Percentiles rank a stretch among this genome's conserved stretches.
phyloP scores from a whole-genome alignment of 2,113 vertebrate species.

The Strix aluco region DNA sequence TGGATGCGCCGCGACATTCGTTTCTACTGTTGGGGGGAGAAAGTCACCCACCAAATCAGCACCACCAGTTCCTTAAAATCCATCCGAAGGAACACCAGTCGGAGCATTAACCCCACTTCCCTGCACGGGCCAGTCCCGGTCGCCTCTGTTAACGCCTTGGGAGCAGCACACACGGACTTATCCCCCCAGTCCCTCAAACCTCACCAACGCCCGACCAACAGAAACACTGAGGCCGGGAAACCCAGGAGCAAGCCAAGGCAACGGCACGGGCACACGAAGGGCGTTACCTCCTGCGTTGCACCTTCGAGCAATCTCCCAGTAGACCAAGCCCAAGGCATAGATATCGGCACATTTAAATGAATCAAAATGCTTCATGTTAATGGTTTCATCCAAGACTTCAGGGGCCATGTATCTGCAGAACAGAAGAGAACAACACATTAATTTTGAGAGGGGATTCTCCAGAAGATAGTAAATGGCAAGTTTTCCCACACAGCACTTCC shows the following conservation, averaged over 20 bases:
- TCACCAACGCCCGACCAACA: accelerated
- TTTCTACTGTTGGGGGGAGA: background rate
- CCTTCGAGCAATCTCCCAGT: slow-evolving; percentile 96
- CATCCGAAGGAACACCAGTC: background rate
- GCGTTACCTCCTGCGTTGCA: slow-evolving; percentile 90
- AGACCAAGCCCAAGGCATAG: slow-evolving; percentile 94
- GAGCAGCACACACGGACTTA: accelerated
- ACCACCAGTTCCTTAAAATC: background rate
- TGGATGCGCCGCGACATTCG: background rate
- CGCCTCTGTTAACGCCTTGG: background rate
- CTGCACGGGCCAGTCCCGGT: too few species aligned
- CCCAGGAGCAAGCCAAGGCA: accelerated
- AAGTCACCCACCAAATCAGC: background rate
- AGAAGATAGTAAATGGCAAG: accelerated
- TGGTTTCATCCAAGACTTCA: slow-evolving; percentile 96
- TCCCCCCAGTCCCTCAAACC: background rate
- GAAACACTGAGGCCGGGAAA: background rate
- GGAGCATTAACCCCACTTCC: background rate
- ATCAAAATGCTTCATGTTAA: slow-evolving; percentile 99
- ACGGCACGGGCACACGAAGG: accelerated
- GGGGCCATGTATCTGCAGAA: slow-evolving; percentile 94
- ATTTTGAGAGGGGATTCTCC: background rate
- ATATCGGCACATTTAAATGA: slow-evolving; percentile 98
- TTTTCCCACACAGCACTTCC: background rate
- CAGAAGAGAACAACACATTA: background rate